phyloP scores from a whole-genome alignment of 2,888 invertebrate species.

The Dasypolia templi region DNA sequence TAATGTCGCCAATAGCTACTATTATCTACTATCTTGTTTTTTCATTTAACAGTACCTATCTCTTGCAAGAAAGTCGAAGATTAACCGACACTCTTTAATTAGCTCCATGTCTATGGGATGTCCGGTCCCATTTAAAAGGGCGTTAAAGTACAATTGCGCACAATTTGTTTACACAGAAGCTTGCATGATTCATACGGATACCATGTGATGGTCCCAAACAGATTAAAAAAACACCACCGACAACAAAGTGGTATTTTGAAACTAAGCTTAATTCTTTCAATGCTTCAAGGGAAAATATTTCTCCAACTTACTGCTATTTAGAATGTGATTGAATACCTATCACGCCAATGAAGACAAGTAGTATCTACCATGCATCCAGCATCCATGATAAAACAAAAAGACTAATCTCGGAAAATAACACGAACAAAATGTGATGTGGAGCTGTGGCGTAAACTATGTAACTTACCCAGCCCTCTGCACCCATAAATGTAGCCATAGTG shows the following conservation, averaged over 20 bases:
- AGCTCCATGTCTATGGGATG: slow-evolving; percentile 36
- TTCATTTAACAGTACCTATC: neutral
- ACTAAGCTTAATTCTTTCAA: neutral
- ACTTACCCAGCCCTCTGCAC: no score
- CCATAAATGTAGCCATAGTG: no score
- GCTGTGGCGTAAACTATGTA: no score
- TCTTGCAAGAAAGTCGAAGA: slow-evolving; percentile 3
- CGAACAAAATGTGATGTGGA: neutral
- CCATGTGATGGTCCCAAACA: slow-evolving; percentile 8
- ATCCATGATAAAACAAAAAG: neutral
- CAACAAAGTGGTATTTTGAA: neutral
- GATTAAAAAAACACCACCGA: slow-evolving; percentile 12
- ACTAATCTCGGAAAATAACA: neutral
- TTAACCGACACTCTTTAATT: slow-evolving; percentile 42
- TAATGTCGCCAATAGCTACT: neutral
- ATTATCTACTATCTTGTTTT: neutral
- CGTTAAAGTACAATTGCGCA: slow-evolving; percentile 33
- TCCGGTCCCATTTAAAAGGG: slow-evolving; percentile 46
- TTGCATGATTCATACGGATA: slow-evolving; percentile 42
- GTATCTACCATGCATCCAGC: no score
- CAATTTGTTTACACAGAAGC: slow-evolving; percentile 17
- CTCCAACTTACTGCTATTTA: neutral
- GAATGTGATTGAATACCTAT: no score
- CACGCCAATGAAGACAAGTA: no score
- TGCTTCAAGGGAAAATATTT: neutral